These are phyloP conservation scores for Boloria euphrosyne DNA, from an alignment of 2,888 invertebrate species.

Conservation along the genomic window DNA sequence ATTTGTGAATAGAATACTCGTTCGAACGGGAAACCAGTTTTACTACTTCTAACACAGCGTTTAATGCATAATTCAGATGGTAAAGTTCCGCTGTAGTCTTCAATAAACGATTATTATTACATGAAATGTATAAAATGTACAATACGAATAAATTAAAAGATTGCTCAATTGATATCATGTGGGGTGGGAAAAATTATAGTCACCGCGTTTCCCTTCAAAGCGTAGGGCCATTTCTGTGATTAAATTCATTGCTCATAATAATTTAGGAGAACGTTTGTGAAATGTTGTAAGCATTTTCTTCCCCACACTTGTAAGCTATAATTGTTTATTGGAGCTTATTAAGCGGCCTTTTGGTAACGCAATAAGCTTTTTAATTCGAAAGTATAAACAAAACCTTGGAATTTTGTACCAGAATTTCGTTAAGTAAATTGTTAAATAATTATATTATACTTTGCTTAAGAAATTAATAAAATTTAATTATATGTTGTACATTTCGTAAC, in stretches of 20 bases:
- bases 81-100: conserved; percentile 72
- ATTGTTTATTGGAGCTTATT: conserved; percentile 28
- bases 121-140: conserved; percentile 26
- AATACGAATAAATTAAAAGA: conserved; percentile 2
- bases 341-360: conserved; percentile 7
- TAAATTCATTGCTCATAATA: conserved; percentile 27
- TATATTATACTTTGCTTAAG: not conserved
- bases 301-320: conserved; percentile 18
- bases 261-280: conserved; percentile 21
- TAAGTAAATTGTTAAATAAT: not conserved
- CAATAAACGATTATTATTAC: conserved; percentile 57
- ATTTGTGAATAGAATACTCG: conserved; percentile 44
- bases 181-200: conserved; percentile 21
- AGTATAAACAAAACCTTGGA: conserved; percentile 11
- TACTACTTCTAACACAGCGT: conserved; percentile 61
- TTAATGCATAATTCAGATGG: conserved; percentile 77
- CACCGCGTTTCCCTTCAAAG: conserved; percentile 18
- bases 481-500: too few relatives aligned
- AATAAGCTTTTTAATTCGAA: conserved; percentile 12
- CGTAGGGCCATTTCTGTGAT: conserved; percentile 23
- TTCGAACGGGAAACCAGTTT: conserved; percentile 54
- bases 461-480: too few relatives aligned
- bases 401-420: not conserved
- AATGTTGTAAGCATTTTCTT: conserved; percentile 25
- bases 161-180: conserved; percentile 27